phyloP scores from a whole-genome alignment of 92 coral and sea anemone species.

The Heliopora coerulea region DNA sequence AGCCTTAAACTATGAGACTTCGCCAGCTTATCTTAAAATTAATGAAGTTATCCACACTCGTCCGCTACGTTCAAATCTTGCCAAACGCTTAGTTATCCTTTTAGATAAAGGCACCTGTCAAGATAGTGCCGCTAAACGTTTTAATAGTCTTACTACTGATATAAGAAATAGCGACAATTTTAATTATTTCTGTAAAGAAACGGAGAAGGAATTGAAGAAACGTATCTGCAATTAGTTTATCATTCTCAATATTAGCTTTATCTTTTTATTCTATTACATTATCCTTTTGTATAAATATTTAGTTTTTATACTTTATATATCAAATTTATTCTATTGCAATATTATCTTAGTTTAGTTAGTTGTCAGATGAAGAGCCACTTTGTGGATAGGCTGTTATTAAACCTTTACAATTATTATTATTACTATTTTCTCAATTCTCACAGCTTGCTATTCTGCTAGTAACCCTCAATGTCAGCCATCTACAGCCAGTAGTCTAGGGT shows the following conservation, averaged over 20 bases:
- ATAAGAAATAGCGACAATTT: background rate
- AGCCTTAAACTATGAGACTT: constrained; percentile 9
- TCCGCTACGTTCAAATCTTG: background rate
- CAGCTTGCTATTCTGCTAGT: no score
- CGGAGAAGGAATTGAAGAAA: background rate
- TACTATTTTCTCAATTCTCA: no score
- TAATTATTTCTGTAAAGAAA: background rate
- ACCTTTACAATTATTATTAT: constrained; percentile 21
- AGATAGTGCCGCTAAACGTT: background rate
- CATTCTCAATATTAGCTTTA: no score
- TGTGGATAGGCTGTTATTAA: constrained; percentile 9
- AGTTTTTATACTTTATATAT: no score
- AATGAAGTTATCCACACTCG: constrained; percentile 1
- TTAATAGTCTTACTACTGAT: background rate
- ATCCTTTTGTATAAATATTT: no score
- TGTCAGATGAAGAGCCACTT: constrained; percentile 12
- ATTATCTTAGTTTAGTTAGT: background rate
- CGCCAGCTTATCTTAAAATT: constrained; percentile 41
- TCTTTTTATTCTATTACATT: no score
- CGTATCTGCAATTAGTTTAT: background rate
- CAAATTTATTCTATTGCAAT: no score
- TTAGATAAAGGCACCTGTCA: background rate
- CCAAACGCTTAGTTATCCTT: background rate
- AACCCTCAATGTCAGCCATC: no score
- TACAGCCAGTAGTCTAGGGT: no score